Conservation (phyloP, 2,888 invertebrate species). For the Lasioglossum oenotherae region DNA sequence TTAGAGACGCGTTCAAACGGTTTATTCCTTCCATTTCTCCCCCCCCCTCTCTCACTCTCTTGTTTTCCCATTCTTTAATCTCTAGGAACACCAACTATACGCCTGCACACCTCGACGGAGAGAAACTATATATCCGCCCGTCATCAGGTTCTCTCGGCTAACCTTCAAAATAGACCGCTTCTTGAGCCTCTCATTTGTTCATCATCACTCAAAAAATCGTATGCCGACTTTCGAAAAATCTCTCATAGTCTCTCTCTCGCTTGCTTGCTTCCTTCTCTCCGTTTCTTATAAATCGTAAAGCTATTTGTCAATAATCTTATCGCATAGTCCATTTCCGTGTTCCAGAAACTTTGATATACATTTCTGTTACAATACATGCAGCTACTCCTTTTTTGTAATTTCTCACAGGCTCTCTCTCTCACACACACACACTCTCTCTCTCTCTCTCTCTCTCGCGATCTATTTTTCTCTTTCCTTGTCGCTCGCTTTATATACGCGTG, state of each 20-base stretch:
- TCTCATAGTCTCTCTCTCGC: constrained; percentile 19
- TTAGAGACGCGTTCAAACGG: constrained; percentile 62
- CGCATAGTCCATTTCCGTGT: constrained; percentile 50
- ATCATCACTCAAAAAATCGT: constrained; percentile 63
- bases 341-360: constrained; percentile 55
- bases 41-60: constrained; percentile 18
- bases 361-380: constrained; percentile 32
- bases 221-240: constrained; percentile 66
- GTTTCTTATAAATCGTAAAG: constrained; percentile 73
- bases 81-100: constrained; percentile 71
- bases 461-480: not conserved
- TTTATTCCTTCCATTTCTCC: constrained; percentile 43
- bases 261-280: constrained; percentile 28
- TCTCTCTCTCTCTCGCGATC: not conserved
- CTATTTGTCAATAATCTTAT: constrained; percentile 70
- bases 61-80: constrained; percentile 50
- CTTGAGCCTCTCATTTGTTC: constrained; percentile 68
- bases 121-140: constrained; percentile 54
- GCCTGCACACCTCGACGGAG: constrained; percentile 60
- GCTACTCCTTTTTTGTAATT: constrained; percentile 46
- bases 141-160: constrained; percentile 65
- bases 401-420: constrained; percentile 45
- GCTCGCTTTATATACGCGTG: constrained; percentile 31
- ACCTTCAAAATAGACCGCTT: constrained; percentile 69
- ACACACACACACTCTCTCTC: not conserved